These are phyloP conservation scores for Cheilosia impressa DNA, from an alignment of 2,888 invertebrate species.

Conservation along the genomic window DNA sequence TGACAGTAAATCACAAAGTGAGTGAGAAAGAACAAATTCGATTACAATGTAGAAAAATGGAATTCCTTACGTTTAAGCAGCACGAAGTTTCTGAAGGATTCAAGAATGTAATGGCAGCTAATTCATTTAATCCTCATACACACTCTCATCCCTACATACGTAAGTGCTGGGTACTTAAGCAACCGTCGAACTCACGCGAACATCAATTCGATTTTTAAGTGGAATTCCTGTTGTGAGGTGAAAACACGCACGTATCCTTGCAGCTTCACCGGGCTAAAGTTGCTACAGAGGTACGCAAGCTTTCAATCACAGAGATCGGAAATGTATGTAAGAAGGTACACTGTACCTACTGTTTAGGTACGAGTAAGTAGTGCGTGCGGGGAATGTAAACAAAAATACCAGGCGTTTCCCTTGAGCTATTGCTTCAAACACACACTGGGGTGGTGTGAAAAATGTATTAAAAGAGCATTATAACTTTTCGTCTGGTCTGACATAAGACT, in stretches of 20 bases:
- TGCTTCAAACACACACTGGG: too few species aligned
- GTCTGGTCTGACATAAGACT: too few species aligned
- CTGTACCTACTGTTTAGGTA: neutral
- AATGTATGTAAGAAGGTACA: conserved; percentile 1
- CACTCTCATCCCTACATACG: neutral
- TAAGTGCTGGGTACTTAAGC: neutral
- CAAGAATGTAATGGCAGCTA: conserved; percentile 49
- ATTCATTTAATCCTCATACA: conserved; percentile 56
- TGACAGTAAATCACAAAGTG: conserved; percentile 68
- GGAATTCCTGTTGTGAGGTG: conserved; percentile 54
- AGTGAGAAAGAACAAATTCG: conserved; percentile 55
- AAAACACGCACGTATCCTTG: conserved; percentile 42
- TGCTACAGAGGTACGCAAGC: neutral
- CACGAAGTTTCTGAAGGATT: conserved; percentile 44
- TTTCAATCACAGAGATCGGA: neutral
- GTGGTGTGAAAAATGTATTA: too few species aligned
- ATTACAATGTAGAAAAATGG: conserved; percentile 44
- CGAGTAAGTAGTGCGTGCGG: neutral
- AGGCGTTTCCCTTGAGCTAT: too few species aligned
- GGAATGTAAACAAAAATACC: too few species aligned
- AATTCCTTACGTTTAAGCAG: conserved; percentile 18
- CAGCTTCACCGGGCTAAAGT: neutral
- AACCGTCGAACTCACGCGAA: conserved; percentile 26
- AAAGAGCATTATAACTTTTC: too few species aligned
- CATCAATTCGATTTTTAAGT: conserved; percentile 53